Evolutionary conservation across 2,113 vertebrate genomes (phyloP), one percentile per base, ranked within the genome.

Genomic region (Proterorhinus semilunaris): DNA sequence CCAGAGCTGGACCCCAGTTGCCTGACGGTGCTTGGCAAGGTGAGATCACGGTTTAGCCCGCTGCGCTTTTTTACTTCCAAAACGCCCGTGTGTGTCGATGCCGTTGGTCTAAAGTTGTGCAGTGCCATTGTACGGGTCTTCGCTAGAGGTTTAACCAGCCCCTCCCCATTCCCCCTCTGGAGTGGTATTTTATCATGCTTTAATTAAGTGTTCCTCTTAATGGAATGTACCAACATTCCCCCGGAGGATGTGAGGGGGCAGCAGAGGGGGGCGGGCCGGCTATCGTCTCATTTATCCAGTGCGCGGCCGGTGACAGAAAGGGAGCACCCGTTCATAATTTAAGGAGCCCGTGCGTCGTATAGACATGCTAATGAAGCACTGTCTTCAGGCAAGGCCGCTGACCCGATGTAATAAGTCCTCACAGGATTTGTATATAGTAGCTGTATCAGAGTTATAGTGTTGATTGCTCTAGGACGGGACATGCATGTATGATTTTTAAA

Each of bases 1-100:
- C 97, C 98, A 0, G 96, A 97, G 82, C 42, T 99, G 93, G 96
- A 99, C 85, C 96, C 96, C 0, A 98, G 95, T 78, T 99, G 98
- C 17, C 96, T 99, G 75, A 98, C 96, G 2, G 98, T 99, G 53
- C 88, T 99, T 69, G 98, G 98, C 87, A 99, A 99, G 96, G 98
- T 98, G 94, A 94, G 83, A 46, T n/a, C 8, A 9, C 53, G 21
- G 2, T 46, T 36, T 1, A n/a, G 21, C 21, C 70, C 49, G 15
- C 51, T 36, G 21, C 62, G 1, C 50, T 42, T 7, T 21, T 71
- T 15, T 62, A 3, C n/a, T 0, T 8, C 11, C 51, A 9, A 55
- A 6, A 15, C 6, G 7, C 0, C 2, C 15, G 11, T 13, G 15
- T 51, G 49, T 4, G 10, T 47, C 10, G 7, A 54, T 9, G 21